Conservation (phyloP, 2,797 vertebrate species). For the Carduelis carduelis region DNA sequence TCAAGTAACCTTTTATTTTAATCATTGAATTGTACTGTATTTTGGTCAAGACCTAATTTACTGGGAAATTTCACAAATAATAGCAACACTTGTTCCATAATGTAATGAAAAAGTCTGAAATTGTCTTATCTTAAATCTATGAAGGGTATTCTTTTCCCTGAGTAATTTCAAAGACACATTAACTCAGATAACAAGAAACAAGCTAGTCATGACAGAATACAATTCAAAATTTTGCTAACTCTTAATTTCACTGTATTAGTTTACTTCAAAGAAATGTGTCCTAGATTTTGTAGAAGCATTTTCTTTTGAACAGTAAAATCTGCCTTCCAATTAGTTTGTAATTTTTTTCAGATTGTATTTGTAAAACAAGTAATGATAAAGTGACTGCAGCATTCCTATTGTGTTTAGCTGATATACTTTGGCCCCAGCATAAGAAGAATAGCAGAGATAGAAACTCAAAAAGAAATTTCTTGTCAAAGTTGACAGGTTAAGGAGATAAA, state of each 20-base stretch:
- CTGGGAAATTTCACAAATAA: not conserved
- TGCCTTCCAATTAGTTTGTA: not conserved
- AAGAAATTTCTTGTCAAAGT: constrained; percentile 25
- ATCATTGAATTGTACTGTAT: not conserved
- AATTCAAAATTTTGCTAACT: not conserved
- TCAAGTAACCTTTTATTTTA: not conserved
- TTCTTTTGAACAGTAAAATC: not conserved
- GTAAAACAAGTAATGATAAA: not conserved
- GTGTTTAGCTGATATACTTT: not conserved
- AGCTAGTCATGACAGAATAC: not conserved
- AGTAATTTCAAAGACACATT: not conserved
- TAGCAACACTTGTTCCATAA: not conserved
- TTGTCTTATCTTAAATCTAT: not conserved
- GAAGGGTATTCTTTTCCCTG: not conserved
- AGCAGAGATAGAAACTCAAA: not conserved
- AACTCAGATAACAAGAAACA: not conserved
- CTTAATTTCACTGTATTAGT: not conserved
- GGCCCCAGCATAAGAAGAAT: not conserved
- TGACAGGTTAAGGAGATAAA: constrained; percentile 39
- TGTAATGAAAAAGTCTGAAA: not conserved
- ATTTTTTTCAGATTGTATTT: constrained; percentile 10
- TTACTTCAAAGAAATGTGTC: not conserved
- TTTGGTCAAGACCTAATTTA: not conserved
- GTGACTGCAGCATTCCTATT: not conserved
- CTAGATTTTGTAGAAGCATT: not conserved